Base-by-base conservation (phyloP, 2,888 invertebrate genomes). In the Hydriomena furcata region DNA sequence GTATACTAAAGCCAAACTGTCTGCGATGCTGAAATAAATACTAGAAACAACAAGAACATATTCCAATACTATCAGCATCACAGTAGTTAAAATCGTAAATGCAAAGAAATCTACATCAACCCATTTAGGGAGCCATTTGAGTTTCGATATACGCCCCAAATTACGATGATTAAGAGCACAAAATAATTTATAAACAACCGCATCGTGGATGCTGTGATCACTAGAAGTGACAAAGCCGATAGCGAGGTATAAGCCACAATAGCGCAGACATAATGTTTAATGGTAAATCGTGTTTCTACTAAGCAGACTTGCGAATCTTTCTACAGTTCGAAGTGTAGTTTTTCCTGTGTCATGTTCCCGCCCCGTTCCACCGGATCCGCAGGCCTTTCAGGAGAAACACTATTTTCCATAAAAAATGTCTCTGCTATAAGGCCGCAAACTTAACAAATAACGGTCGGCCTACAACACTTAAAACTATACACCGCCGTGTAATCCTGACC, bases 341-440 rank as follows among this genome's bases (percentile, higher is more conserved):
- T 12, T 37, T 17, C 17, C 4, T 17, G 37, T 10, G 27, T 8
- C 8, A 32, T 23, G 21, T 30, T 32, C 41, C 48, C 49, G 8
- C 37, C 49, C 49, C 50, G 8, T 51, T 40, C 50, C 50, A 36
- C 44, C 12, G 11, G 35, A 50, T 44, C 40, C 38, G 5, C 12
- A 44, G 10, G 42, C 13, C 34, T 10, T 10, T 24, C 17, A 20
- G n/a, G 11, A 30, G 17, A 25, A 44, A 44, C n/a, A 23, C 43
- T 1, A 8, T 23, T 13, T 36, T 11, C n/a, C 6, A 36, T 23
- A 45, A 31, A 12, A 24, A 17, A 31, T n/a, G 24, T 31, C 10
- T 25, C 1, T 25, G 30, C 24, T 34, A 25, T 31, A 5, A 11
- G 36, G 27, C 40, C 30, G 13, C 11, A 49, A 50, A 44, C 50